These are phyloP conservation scores for Dendrolimus pini DNA, from an alignment of 2,888 invertebrate genomes.

Conservation along the genomic window DNA sequence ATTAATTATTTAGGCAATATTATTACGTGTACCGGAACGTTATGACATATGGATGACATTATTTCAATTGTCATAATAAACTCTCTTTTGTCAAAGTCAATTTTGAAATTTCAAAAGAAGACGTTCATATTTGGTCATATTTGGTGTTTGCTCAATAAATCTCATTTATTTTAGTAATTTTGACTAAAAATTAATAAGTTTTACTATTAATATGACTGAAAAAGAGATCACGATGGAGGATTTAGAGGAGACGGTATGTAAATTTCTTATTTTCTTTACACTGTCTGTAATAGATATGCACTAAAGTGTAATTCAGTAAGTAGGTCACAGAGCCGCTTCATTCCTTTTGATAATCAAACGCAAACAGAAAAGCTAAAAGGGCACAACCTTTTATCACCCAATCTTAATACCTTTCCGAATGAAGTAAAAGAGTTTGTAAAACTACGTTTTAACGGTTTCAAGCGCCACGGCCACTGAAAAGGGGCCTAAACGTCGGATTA, in stretches of 20 bases:
- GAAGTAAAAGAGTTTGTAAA: too few relatives aligned
- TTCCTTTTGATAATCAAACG: conserved; percentile 25
- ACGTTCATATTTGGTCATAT: too few relatives aligned
- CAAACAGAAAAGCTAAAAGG: conserved; percentile 3
- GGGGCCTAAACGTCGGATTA: too few relatives aligned
- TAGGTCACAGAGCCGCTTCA: conserved; percentile 53
- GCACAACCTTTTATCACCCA: conserved; percentile 1
- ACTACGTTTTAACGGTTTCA: too few relatives aligned
- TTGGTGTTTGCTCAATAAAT: background rate
- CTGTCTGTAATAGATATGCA: conserved; percentile 11
- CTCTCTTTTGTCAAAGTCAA: too few relatives aligned
- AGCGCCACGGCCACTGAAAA: too few relatives aligned
- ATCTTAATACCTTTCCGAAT: background rate
- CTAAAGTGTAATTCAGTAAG: conserved; percentile 19
- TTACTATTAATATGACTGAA: conserved; percentile 46
- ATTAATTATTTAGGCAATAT: too few relatives aligned
- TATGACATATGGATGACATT: too few relatives aligned
- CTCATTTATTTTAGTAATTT: conserved; percentile 29
- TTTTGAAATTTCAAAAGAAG: too few relatives aligned
- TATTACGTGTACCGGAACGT: too few relatives aligned
- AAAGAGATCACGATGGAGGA: conserved; percentile 61
- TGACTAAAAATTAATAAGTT: conserved; percentile 28
- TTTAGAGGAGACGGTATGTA: conserved; percentile 60
- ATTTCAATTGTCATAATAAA: too few relatives aligned
- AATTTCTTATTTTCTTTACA: conserved; percentile 8